Conservation (phyloP, 92 coral and sea anemone genomes). For the Anthopleura xanthogrammica region DNA sequence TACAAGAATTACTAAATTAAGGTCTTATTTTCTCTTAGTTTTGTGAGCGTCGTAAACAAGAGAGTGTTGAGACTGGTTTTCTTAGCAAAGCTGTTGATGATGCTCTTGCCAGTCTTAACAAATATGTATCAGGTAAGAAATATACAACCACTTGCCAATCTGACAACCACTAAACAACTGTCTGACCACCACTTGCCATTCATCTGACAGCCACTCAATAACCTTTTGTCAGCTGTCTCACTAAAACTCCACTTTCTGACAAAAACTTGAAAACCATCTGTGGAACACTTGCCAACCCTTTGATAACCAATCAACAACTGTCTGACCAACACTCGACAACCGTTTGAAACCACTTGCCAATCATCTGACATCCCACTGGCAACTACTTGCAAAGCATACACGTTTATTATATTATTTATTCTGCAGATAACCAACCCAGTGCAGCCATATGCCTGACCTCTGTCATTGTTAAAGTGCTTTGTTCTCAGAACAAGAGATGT, state of each 20-base stretch:
- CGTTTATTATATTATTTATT: background rate
- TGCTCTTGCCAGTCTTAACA: constrained; percentile 70
- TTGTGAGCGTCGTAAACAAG: constrained; percentile 95
- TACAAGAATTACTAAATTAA: too few relatives aligned
- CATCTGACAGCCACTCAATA: background rate
- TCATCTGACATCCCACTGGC: background rate
- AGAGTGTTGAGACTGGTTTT: constrained; percentile 91
- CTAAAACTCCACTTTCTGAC: background rate
- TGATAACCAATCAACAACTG: background rate
- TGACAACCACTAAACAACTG: background rate
- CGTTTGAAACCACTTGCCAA: background rate
- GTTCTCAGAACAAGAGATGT: constrained; percentile 85
- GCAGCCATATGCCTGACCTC: constrained; percentile 63
- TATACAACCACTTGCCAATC: background rate
- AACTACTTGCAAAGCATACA: background rate
- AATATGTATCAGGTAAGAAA: constrained; percentile 67
- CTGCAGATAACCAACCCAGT: constrained; percentile 64
- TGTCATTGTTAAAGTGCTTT: constrained; percentile 85
- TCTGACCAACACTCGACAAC: background rate
- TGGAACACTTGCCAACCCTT: too few relatives aligned
- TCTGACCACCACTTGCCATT: background rate
- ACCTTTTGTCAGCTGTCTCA: too few relatives aligned
- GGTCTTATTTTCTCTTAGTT: constrained; percentile 42
- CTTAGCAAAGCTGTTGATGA: constrained; percentile 91
- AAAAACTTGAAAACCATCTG: background rate